Percentiles rank a stretch among this genome's conserved stretches.
Evolutionary conservation across 1,140 invertebrate genomes (phyloP).

Genomic region (Adoxophyes honmai): DNA sequence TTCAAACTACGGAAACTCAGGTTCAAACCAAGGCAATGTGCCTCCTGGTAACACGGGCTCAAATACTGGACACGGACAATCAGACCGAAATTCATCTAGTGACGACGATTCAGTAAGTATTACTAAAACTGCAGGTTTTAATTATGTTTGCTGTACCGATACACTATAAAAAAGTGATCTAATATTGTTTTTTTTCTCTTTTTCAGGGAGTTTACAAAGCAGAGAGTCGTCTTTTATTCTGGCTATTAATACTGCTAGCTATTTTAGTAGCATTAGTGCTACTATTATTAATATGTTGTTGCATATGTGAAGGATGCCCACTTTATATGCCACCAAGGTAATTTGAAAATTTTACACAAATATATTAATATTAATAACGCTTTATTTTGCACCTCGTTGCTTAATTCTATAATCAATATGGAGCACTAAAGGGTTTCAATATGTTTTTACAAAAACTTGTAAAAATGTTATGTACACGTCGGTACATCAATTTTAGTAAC

Average conservation of each 20-base stretch:
- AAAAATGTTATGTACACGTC: too few relatives aligned
- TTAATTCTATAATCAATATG: too few relatives aligned
- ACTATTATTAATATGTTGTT: conserved; percentile 85
- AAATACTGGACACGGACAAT: conserved; percentile 26
- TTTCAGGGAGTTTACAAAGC: conserved; percentile 83
- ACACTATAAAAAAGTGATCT: too few relatives aligned
- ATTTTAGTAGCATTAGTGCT: conserved; percentile 85
- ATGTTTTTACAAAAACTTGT: too few relatives aligned
- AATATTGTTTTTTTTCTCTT: conserved; percentile 30
- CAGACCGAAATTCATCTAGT: conserved; percentile 41
- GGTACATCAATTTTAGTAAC: too few relatives aligned
- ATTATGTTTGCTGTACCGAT: too few relatives aligned
- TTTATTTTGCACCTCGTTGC: too few relatives aligned
- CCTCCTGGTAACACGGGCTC: too few relatives aligned
- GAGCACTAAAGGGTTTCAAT: too few relatives aligned
- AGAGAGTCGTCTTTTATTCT: conserved; percentile 84
- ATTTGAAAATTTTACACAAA: conserved; percentile 20
- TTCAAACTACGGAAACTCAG: neutral
- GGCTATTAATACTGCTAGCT: conserved; percentile 86
- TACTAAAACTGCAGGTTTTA: too few relatives aligned
- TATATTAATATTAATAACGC: too few relatives aligned
- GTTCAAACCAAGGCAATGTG: neutral
- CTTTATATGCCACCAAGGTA: conserved; percentile 86
- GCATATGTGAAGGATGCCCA: conserved; percentile 88
- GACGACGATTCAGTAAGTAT: conserved; percentile 54